Evolutionary conservation across 53 echinoderm and acorn worm species (phyloP).

Genomic region (Echinarachnius parma): DNA sequence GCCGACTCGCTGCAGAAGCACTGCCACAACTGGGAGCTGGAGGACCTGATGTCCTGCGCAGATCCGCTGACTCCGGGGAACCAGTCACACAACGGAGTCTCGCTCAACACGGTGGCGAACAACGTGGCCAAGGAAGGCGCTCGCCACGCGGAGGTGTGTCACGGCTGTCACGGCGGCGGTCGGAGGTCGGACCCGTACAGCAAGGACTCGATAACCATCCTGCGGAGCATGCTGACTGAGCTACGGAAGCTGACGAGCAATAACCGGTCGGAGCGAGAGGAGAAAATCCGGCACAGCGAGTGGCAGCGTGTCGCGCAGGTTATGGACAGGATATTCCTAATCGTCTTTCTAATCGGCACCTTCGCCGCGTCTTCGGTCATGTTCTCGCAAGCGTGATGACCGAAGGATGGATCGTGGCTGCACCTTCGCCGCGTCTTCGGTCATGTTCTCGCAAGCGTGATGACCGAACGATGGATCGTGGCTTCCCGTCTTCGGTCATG

Average conservation of each 20-base stretch:
- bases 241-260: constrained; percentile 73
- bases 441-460: no score
- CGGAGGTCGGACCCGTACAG: constrained; percentile 39
- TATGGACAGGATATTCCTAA: constrained; percentile 83
- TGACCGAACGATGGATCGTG: no score
- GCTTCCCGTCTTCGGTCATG: no score
- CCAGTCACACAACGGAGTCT: constrained; percentile 16
- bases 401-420: no score
- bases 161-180: not conserved
- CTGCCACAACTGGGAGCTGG: constrained; percentile 80
- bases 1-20: constrained; percentile 68
- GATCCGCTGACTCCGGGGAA: constrained; percentile 9
- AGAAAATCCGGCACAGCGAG: constrained; percentile 69
- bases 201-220: constrained; percentile 47
- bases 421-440: no score
- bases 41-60: constrained; percentile 61
- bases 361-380: constrained; percentile 66
- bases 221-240: constrained; percentile 71
- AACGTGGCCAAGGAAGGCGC: constrained; percentile 12
- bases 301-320: constrained; percentile 93
- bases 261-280: constrained; percentile 63
- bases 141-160: not conserved
- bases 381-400: constrained; percentile 52
- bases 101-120: constrained; percentile 21
- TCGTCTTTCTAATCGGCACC: constrained; percentile 71